Evolutionary conservation across 2,113 vertebrate species (phyloP).

Genomic region (Eupsittula cactorum): DNA sequence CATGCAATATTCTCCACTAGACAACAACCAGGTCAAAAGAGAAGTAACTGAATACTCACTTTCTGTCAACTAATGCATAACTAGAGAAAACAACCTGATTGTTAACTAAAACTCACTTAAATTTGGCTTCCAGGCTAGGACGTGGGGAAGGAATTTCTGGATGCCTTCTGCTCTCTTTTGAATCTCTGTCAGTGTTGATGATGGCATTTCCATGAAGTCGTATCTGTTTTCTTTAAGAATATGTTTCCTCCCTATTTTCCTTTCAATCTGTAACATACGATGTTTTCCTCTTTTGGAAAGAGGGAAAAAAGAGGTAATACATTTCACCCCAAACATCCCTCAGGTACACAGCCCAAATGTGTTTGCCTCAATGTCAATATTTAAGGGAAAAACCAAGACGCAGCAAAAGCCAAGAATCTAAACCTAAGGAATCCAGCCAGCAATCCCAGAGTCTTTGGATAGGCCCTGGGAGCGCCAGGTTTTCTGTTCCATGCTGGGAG

Average conservation of each 20-base stretch:
- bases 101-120: background rate
- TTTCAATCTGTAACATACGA: background rate
- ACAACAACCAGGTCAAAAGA: background rate
- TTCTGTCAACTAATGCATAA: background rate
- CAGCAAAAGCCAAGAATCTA: constrained; percentile 10
- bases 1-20: background rate
- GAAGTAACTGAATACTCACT: background rate
- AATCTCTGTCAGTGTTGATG: constrained; percentile 34
- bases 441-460: constrained; percentile 1
- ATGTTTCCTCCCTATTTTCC: background rate
- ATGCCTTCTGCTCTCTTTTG: constrained; percentile 13
- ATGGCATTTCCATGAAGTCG: constrained; percentile 45
- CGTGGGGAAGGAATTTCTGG: background rate
- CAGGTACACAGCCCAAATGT: background rate
- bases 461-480: background rate
- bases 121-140: constrained; percentile 16
- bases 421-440: constrained; percentile 21
- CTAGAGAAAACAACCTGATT: constrained; percentile 22
- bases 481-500: constrained; percentile 45
- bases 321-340: background rate
- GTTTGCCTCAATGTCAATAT: constrained; percentile 32
- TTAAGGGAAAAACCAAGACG: constrained; percentile 47
- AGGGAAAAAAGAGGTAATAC: background rate
- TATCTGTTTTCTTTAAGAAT: constrained; percentile 46
- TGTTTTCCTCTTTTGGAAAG: background rate